A percentile compares a stretch with the other conserved stretches of the same genome.
These are phyloP conservation scores for Trichogramma evanescens DNA, from an alignment of 2,888 invertebrate genomes.

Conservation along the genomic window DNA sequence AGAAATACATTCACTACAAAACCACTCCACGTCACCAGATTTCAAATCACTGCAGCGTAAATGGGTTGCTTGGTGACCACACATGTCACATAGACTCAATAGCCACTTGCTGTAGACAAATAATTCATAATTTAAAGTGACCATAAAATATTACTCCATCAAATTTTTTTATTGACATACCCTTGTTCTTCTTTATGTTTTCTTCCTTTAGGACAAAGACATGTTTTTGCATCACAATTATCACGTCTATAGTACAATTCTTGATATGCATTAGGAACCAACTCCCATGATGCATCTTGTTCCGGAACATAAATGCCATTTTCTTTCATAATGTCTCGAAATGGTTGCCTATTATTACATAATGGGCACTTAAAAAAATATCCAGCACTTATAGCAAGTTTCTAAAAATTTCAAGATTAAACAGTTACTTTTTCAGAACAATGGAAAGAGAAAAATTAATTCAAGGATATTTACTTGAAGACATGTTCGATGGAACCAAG, in stretches of 20 bases:
- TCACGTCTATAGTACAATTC: conserved; percentile 61
- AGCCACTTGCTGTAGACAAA: conserved; percentile 49
- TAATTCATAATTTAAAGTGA: background rate
- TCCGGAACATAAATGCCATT: conserved; percentile 76
- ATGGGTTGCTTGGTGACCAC: conserved; percentile 55
- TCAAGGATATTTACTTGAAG: conserved; percentile 52
- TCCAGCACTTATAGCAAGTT: conserved; percentile 67
- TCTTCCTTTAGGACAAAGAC: conserved; percentile 57
- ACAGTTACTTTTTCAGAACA: background rate
- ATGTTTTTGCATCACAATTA: conserved; percentile 55
- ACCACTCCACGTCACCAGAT: conserved; percentile 44
- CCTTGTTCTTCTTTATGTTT: conserved; percentile 44
- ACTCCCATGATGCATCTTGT: conserved; percentile 79
- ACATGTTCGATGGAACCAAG: conserved; percentile 71
- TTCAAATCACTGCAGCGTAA: conserved; percentile 48
- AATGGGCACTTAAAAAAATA: conserved; percentile 80
- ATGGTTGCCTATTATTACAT: conserved; percentile 65
- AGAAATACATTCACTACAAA: conserved; percentile 46
- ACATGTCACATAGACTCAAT: conserved; percentile 50
- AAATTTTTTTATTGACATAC: conserved; percentile 33
- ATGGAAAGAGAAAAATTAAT: background rate
- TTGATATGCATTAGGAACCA: conserved; percentile 66
- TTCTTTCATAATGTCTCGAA: conserved; percentile 56
- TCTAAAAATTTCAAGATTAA: conserved; percentile 47
- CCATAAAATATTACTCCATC: background rate